A percentile compares a stretch with the other conserved stretches of the same genome.
phyloP scores from a whole-genome alignment of 2,888 invertebrate species.

The Eueremaeus valkanovi region DNA sequence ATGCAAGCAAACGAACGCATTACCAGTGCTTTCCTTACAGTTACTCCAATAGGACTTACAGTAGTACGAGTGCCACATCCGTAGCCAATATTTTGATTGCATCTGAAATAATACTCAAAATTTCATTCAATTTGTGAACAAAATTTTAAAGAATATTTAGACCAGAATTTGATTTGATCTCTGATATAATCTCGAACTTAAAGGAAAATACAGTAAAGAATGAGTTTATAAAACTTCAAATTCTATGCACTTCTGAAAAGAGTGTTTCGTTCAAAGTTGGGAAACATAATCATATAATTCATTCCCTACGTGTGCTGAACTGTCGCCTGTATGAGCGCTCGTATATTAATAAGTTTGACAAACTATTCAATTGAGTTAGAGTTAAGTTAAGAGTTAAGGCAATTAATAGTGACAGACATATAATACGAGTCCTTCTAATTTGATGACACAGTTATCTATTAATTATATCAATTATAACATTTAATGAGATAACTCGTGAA shows the following conservation, averaged over 20 bases:
- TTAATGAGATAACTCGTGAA: background rate
- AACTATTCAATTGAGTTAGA: background rate
- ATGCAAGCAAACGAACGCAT: no score
- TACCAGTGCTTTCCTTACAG: no score
- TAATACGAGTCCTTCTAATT: constrained; percentile 2
- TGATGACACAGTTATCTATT: background rate
- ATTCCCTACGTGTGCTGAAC: background rate
- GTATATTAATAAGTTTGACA: background rate
- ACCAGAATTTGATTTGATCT: no score
- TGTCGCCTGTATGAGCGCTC: constrained; percentile 30
- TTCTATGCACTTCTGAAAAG: no score
- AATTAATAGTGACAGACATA: background rate
- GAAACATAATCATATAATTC: no score
- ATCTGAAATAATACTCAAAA: background rate
- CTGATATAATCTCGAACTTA: no score
- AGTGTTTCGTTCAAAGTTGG: no score
- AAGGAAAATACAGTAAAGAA: no score
- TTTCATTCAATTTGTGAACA: background rate
- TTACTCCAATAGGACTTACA: background rate
- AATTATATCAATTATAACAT: background rate
- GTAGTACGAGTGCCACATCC: background rate
- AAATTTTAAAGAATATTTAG: background rate
- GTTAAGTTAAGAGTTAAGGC: background rate
- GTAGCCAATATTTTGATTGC: background rate
- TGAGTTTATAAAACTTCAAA: no score